Evolutionary conservation across 1,140 invertebrate species (phyloP).

Genomic region (Anadara kagoshimensis): DNA sequence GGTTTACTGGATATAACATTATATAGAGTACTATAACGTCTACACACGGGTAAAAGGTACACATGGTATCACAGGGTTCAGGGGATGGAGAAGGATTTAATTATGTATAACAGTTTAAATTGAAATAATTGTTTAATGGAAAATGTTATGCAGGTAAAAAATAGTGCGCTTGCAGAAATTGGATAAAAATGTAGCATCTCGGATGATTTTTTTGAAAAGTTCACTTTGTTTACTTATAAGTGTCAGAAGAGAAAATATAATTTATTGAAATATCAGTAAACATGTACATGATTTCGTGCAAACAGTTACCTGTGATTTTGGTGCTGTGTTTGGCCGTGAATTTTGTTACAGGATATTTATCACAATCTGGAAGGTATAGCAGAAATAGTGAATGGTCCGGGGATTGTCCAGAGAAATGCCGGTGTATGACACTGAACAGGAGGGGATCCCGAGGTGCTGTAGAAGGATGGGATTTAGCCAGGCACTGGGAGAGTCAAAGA

Average conservation of each 20-base stretch:
- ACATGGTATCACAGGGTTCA: neutral
- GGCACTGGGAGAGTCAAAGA: neutral
- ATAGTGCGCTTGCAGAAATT: neutral
- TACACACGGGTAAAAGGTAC: neutral
- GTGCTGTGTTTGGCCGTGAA: neutral
- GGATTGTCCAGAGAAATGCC: constrained; percentile 21
- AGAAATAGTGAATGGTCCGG: constrained; percentile 15
- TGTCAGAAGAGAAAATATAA: neutral
- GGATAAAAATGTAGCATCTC: neutral
- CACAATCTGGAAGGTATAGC: constrained; percentile 18
- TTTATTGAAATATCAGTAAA: neutral
- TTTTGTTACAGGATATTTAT: constrained; percentile 18
- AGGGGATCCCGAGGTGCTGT: constrained; percentile 18
- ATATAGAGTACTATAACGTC: neutral
- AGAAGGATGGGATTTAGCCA: constrained; percentile 18
- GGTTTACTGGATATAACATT: neutral
- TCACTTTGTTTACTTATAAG: neutral
- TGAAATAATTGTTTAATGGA: neutral
- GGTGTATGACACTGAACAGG: constrained; percentile 31
- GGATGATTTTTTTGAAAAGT: neutral
- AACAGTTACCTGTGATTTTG: neutral
- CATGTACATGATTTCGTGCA: neutral
- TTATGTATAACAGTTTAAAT: neutral
- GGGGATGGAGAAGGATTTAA: neutral
- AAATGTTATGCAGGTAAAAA: neutral